These are phyloP conservation scores for Ganaspis sp. DNA, from an alignment of 1,140 invertebrate genomes.

Conservation along the genomic window DNA sequence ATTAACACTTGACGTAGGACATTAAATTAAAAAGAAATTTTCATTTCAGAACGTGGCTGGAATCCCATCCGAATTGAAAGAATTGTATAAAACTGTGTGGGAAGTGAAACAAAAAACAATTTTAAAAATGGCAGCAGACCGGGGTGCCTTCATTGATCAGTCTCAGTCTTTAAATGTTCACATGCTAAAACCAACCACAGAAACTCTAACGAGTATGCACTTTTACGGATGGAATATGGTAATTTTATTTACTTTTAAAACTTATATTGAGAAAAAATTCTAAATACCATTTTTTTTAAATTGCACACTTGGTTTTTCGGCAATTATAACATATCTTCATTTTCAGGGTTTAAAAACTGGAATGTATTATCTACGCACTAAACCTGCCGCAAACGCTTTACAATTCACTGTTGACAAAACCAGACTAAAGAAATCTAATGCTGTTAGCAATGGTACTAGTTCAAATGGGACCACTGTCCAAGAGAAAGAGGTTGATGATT, in stretches of 20 bases:
- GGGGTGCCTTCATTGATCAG: constrained; percentile 99
- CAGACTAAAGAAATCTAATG: constrained; percentile 77
- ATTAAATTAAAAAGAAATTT: constrained; percentile 31
- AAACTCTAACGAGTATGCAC: constrained; percentile 97
- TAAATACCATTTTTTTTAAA: constrained; percentile 35
- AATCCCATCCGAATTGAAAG: constrained; percentile 93
- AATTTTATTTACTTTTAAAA: constrained; percentile 41
- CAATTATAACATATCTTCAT: too few relatives aligned
- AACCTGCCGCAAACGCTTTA: constrained; percentile 96
- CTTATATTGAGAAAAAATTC: too few relatives aligned
- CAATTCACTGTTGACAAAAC: constrained; percentile 98
- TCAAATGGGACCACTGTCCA: constrained; percentile 49
- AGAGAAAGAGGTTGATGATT: constrained; percentile 70
- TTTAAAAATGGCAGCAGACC: constrained; percentile 98
- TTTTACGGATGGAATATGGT: constrained; percentile 98
- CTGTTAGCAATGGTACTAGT: constrained; percentile 42
- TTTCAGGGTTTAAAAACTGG: constrained; percentile 95
- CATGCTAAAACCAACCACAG: constrained; percentile 95
- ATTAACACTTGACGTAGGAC: too few relatives aligned
- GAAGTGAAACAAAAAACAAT: constrained; percentile 97
- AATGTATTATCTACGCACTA: constrained; percentile 99
- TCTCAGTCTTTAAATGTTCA: constrained; percentile 98
- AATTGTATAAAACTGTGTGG: constrained; percentile 99
- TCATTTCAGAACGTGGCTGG: constrained; percentile 84
- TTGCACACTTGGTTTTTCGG: neutral